Evolutionary conservation across 2,888 invertebrate genomes (phyloP), one percentile per base, ranked within the genome.

Genomic region (Lycia hirtaria): DNA sequence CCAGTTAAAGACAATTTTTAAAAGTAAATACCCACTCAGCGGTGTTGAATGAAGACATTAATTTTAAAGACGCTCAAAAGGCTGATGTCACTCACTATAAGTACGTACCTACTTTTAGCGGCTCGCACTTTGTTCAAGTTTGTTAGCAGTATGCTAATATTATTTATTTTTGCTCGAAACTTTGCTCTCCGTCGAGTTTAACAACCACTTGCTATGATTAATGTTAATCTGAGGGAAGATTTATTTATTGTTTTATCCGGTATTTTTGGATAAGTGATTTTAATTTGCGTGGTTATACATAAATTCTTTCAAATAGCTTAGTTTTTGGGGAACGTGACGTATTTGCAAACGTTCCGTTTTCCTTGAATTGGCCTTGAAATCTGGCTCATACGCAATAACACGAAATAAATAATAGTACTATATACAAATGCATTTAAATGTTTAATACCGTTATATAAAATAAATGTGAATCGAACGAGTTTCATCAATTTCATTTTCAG

Each of bases 21-120:
- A 12, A 20, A 12, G 12, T 20, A 20, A 33, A 33, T 33, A 38
- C n/a, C 40, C 14, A 41, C 40, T 24, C 12, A 22, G 12, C 24
- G 14, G 40, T 24, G 15, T 41, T 41, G 15, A 38, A 41, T 26
- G 15, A 15, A 15, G 15, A 15, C 38, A 22, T 38, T 41, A 15
- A 41, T 41, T 41, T 41, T 41, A 41, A 41, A 41, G 14, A 7
- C 26, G 2, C 15, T 24, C 10, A 26, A 7, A 67, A 61, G 59
- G 60, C 64, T 63, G 48, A 63, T 48, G 59, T 43, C 62, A 72
- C 70, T 72, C 68, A 67, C 56, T 38, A 38, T 20, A 22, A 12
- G 38, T 19, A 19, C 17, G 10, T 17, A 38, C 20, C 20, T 12
- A 38, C 56, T 67, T 62, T 64, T 60, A 38, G 56, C 51, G 58